Percentiles rank a stretch among this genome's conserved stretches.
Evolutionary conservation across 2,888 invertebrate species (phyloP).

Genomic region (Microdon myrmicae): DNA sequence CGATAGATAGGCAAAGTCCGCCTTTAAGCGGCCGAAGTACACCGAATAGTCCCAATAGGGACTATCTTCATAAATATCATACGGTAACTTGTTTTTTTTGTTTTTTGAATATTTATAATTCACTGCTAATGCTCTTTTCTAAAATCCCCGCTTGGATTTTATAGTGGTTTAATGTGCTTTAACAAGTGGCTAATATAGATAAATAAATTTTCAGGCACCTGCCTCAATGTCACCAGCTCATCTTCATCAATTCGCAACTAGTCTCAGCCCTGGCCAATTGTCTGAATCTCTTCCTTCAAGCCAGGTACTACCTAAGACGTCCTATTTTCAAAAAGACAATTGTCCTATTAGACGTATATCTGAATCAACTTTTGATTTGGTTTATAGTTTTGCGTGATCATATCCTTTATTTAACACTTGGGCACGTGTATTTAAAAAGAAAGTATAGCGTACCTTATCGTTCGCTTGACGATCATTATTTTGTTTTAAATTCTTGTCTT

Average conservation of each 20-base stretch:
- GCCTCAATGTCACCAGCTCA: conserved; percentile 92
- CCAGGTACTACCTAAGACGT: conserved; percentile 72
- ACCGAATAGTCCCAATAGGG: conserved; percentile 84
- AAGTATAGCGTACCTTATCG: too few species aligned
- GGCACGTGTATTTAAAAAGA: too few species aligned
- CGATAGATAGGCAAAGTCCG: conserved; percentile 78
- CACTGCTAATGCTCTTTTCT: too few species aligned
- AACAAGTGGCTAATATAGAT: conserved; percentile 1
- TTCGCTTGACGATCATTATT: too few species aligned
- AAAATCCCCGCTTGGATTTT: too few species aligned
- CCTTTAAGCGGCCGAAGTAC: conserved; percentile 92
- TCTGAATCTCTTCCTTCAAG: conserved; percentile 84
- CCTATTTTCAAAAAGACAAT: conserved; percentile 32
- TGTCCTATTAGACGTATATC: conserved; percentile 33
- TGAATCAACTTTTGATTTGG: too few species aligned
- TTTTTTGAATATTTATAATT: too few species aligned
- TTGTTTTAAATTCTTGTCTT: too few species aligned
- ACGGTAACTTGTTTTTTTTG: conserved; percentile 77
- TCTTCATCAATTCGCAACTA: conserved; percentile 79
- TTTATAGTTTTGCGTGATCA: too few species aligned
- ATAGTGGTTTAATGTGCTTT: conserved; percentile 12
- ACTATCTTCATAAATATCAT: conserved; percentile 93
- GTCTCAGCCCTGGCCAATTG: conserved; percentile 71
- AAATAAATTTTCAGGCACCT: conserved; percentile 76
- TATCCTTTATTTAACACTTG: too few species aligned